Conservation (phyloP, 2,888 invertebrate genomes). For the Papilio protenor region DNA sequence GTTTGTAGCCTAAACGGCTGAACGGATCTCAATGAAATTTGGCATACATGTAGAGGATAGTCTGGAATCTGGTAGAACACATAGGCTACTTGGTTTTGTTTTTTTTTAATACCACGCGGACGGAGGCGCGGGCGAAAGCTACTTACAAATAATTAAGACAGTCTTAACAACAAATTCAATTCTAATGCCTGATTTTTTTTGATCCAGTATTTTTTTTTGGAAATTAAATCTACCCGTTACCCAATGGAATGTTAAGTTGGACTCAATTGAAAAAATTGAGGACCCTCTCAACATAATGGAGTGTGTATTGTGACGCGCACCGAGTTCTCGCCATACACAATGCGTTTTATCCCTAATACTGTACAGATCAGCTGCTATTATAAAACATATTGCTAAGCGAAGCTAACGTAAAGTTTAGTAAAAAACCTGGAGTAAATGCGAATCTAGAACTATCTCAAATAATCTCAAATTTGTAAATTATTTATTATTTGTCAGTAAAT, state of each 20-base stretch:
- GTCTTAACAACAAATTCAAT: not conserved
- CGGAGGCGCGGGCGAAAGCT: too few relatives aligned
- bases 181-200: too few relatives aligned
- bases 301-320: constrained; percentile 63
- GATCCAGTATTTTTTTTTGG: too few relatives aligned
- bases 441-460: not conserved
- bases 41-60: too few relatives aligned
- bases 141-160: not conserved
- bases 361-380: constrained; percentile 70
- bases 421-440: not conserved
- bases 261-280: constrained; percentile 74
- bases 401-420: constrained; percentile 41
- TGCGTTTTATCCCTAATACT: constrained; percentile 71
- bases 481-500: too few relatives aligned
- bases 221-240: not conserved
- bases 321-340: constrained; percentile 53
- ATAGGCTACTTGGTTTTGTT: too few relatives aligned
- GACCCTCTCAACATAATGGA: constrained; percentile 77
- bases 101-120: too few relatives aligned
- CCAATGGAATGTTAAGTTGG: constrained; percentile 47
- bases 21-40: too few relatives aligned
- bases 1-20: too few relatives aligned
- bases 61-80: too few relatives aligned
- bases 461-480: too few relatives aligned
- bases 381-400: constrained; percentile 46